Evolutionary conservation across 2,113 vertebrate genomes (phyloP), one percentile per base, ranked within the genome.

Genomic region (Hyaena hyaena): DNA sequence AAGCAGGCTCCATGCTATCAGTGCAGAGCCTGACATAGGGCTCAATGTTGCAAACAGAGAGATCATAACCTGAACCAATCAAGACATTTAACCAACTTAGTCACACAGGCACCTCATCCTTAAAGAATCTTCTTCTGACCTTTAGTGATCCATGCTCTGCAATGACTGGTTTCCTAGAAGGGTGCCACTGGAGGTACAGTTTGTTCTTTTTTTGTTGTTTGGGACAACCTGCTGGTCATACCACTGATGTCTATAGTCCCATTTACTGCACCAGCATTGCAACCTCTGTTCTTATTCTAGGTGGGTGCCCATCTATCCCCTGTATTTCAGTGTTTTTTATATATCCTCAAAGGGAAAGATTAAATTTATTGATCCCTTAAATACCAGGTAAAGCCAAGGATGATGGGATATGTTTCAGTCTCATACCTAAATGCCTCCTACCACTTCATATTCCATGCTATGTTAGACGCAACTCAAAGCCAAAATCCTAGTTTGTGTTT

Each of bases 171-270:
- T 50, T 66, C 31, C 21, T 58, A 43, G 16, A 79, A 65, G 6
- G 1, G 28, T 43, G 4, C 1, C 28, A 1, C 5, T 4, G 71
- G 4, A 43, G 17, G 8, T 33, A 0, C 2, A 81, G 7, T 7
- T 61, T 84, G 24, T 7, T 71, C n/a, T 35, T 73, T 61, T 58
- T 39, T 94, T 58, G 14, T 16, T 88, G 48, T 85, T 7, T 14
- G 15, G 8, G 19, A 15, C 5, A 86, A 68, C 10, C 1, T 87
- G 4, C 21, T 93, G 19, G 17, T 83, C n/a, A 71, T 53, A 43
- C 24, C 58, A 53, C 1, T 87, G 55, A 23, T n/a, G 5, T 61
- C 33, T 82, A 1, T 55, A 4, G 50, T 79, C 28, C 16, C 4
- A 74, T 43, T 1, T 26, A 31, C 53, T 45, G 33, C 21, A 69